These are phyloP conservation scores for Corythucha ciliata DNA, from an alignment of 2,888 invertebrate species.

Conservation along the genomic window DNA sequence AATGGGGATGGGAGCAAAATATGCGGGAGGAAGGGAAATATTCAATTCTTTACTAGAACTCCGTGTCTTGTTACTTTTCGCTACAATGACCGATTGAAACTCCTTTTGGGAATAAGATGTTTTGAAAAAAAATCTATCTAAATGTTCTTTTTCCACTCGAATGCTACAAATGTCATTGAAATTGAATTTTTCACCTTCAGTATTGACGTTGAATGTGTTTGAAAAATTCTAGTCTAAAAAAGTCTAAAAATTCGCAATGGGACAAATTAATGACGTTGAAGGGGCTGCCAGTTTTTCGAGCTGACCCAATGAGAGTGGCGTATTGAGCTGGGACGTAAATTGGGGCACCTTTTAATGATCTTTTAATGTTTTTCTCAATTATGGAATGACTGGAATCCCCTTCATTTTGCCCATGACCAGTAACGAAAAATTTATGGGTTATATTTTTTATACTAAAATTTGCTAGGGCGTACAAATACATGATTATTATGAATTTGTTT, in stretches of 20 bases:
- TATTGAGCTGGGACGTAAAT: constrained; percentile 29
- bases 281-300: constrained; percentile 26
- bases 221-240: neutral
- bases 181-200: constrained; percentile 6
- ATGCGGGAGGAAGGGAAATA: neutral
- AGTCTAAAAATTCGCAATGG: neutral
- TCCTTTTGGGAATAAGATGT: constrained; percentile 3
- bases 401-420: constrained; percentile 35
- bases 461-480: constrained; percentile 6
- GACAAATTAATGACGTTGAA: neutral
- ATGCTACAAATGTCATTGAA: constrained; percentile 8
- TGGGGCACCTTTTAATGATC: constrained; percentile 23
- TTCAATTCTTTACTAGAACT: neutral
- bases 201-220: constrained; percentile 4
- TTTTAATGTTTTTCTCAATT: constrained; percentile 32
- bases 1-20: neutral
- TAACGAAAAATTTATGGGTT: constrained; percentile 33
- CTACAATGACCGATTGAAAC: neutral
- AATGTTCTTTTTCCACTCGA: neutral
- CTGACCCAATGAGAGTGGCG: constrained; percentile 24
- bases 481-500: constrained; percentile 33
- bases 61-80: neutral
- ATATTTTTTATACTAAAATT: constrained; percentile 12
- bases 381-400: constrained; percentile 34
- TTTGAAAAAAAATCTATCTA: constrained; percentile 5